A percentile compares a stretch with the other conserved stretches of the same genome.
Evolutionary conservation across 2,113 vertebrate species (phyloP).

Genomic region (Gymnocephalus cernua): DNA sequence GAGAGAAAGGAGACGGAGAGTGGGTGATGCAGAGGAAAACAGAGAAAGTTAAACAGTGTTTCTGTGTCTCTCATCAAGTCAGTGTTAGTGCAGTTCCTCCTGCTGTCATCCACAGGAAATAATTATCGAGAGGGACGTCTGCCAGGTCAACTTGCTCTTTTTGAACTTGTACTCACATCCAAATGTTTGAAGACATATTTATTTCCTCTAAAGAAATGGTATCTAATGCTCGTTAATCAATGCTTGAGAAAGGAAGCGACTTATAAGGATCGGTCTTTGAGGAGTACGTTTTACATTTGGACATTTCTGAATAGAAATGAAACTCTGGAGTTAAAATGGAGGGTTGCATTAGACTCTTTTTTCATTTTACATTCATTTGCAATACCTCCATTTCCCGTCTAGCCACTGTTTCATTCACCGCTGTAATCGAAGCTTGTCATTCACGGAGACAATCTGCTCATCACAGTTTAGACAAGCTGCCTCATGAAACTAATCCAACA

Average conservation of each 20-base stretch:
- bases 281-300: not conserved
- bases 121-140: conserved; percentile 49
- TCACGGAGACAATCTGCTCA: conserved; percentile 1
- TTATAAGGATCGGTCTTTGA: not conserved
- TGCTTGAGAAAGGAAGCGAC: not conserved
- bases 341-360: not conserved
- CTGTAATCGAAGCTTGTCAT: conserved; percentile 1
- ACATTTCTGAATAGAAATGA: conserved; percentile 20
- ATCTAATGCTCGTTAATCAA: not conserved
- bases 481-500: conserved; percentile 35
- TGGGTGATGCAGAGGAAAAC: conserved; percentile 37
- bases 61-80: conserved; percentile 68
- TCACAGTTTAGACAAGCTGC: conserved; percentile 35
- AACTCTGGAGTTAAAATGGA: not conserved
- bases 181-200: conserved; percentile 11
- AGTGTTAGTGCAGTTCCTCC: conserved; percentile 60
- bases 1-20: conserved; percentile 7
- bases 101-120: conserved; percentile 75
- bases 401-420: not conserved
- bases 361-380: not conserved
- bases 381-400: not conserved
- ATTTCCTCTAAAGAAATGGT: conserved; percentile 21
- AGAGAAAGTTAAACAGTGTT: conserved; percentile 65
- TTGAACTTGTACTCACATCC: conserved; percentile 12
- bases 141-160: conserved; percentile 62